Percentiles rank a stretch among this genome's conserved stretches.
phyloP scores from a whole-genome alignment of 2,888 invertebrate genomes.

The Embidobia sp. region DNA sequence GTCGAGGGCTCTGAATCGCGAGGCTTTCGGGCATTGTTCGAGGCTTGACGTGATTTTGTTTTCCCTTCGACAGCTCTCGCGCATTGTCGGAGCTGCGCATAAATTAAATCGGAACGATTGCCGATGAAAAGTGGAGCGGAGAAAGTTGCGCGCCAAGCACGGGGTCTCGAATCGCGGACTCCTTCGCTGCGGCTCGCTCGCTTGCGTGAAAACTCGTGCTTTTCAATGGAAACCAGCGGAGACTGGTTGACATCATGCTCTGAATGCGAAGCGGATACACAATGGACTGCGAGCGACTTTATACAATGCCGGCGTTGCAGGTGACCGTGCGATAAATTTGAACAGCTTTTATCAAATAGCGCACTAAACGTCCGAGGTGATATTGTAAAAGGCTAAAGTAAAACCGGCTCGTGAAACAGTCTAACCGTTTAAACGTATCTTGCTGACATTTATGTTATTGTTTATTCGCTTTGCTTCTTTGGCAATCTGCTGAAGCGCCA shows the following conservation, averaged over 20 bases:
- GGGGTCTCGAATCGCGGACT: constrained; percentile 15
- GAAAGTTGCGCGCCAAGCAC: no score
- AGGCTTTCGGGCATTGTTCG: constrained; percentile 24
- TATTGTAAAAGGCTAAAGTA: constrained; percentile 70
- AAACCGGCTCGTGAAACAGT: constrained; percentile 48
- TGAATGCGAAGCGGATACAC: constrained; percentile 64
- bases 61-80: neutral
- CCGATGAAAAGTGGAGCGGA: constrained; percentile 16
- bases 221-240: constrained; percentile 62
- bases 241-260: constrained; percentile 54
- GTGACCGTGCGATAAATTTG: constrained; percentile 75
- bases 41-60: neutral
- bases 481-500: constrained; percentile 19
- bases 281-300: constrained; percentile 69
- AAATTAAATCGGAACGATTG: constrained; percentile 13
- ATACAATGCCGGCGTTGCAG: constrained; percentile 70
- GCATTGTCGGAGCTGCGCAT: neutral
- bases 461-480: constrained; percentile 33
- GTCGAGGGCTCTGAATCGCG: constrained; percentile 8
- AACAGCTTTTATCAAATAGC: constrained; percentile 76
- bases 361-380: constrained; percentile 71
- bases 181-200: constrained; percentile 39
- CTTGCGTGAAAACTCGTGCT: constrained; percentile 57
- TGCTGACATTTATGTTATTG: constrained; percentile 38
- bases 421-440: constrained; percentile 42